phyloP scores from a whole-genome alignment of 2,888 invertebrate species.

The Teleogryllus oceanicus region DNA sequence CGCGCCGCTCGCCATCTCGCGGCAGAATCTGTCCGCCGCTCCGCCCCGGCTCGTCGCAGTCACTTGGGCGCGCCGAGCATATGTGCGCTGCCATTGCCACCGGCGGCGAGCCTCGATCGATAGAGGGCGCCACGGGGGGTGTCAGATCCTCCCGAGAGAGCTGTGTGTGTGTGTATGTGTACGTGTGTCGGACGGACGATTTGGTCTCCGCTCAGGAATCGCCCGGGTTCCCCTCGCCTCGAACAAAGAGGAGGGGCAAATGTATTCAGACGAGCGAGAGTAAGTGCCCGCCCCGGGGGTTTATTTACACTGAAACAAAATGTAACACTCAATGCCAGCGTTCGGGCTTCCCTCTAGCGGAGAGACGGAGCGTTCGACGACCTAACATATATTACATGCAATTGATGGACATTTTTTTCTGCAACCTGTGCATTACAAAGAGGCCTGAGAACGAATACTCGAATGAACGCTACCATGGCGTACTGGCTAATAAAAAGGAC shows the following conservation, averaged over 20 bases:
- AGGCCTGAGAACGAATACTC: too few relatives aligned
- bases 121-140: neutral
- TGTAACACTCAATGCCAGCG: neutral
- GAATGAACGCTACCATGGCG: too few relatives aligned
- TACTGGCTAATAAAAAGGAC: too few relatives aligned
- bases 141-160: too few relatives aligned
- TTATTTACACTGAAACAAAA: conserved; percentile 4
- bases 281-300: conserved; percentile 18
- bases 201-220: too few relatives aligned
- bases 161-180: too few relatives aligned
- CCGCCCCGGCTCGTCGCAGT: neutral
- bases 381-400: too few relatives aligned
- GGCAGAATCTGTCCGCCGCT: neutral
- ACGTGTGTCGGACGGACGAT: neutral
- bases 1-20: neutral
- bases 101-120: neutral
- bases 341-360: too few relatives aligned
- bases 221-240: too few relatives aligned
- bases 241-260: neutral
- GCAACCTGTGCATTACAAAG: neutral
- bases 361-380: too few relatives aligned
- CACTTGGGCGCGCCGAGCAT: neutral
- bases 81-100: neutral
- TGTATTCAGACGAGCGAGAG: neutral
- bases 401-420: neutral